Conservation (phyloP, 2,113 vertebrate genomes). For the Phalacrocorax pelagicus region DNA sequence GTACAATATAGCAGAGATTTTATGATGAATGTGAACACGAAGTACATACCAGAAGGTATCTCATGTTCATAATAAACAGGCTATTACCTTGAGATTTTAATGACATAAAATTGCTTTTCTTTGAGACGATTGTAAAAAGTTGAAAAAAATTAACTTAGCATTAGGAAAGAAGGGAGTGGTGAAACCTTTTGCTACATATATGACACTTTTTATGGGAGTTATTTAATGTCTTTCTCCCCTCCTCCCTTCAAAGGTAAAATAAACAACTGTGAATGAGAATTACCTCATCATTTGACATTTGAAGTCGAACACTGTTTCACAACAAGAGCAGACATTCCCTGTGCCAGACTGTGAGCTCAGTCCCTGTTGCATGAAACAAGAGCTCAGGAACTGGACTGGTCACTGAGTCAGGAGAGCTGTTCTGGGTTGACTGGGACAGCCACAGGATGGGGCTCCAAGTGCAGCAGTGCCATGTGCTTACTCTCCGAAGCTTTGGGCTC, state of each 20-base stretch:
- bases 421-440: neutral
- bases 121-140: neutral
- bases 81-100: neutral
- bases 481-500: neutral
- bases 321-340: neutral
- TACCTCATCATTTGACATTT: constrained; percentile 29
- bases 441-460: neutral
- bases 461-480: neutral
- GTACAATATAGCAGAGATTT: neutral
- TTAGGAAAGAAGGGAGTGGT: neutral
- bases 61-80: neutral
- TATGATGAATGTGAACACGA: neutral
- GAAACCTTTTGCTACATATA: neutral
- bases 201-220: neutral
- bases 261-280: neutral
- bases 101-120: neutral
- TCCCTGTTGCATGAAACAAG: neutral
- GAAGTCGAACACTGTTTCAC: neutral
- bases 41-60: neutral
- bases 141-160: neutral
- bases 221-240: neutral
- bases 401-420: neutral
- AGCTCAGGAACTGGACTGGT: neutral
- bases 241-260: neutral
- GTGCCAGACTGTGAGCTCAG: constrained; percentile 32